Percentiles rank a stretch among this genome's conserved stretches.
phyloP scores from a whole-genome alignment of 2,797 vertebrate species.

The Apogon hyalosoma region DNA sequence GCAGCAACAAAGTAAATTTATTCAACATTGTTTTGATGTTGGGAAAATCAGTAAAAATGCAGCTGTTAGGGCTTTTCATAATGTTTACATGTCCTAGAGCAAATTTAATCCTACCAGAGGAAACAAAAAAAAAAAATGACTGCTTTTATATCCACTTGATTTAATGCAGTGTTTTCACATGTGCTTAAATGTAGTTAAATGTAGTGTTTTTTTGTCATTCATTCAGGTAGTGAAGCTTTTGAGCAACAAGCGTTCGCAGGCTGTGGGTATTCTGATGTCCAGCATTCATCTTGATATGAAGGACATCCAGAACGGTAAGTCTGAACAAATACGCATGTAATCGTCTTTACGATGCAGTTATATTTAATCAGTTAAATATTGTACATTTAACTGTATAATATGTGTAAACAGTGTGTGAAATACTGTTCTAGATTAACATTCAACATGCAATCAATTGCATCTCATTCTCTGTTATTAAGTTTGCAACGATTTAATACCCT shows the following conservation, averaged over 20 bases:
- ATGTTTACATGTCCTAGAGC: constrained; percentile 40
- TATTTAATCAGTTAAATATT: too few species aligned
- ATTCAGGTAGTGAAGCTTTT: constrained; percentile 94
- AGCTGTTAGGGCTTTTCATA: constrained; percentile 28
- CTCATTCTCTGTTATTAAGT: not conserved
- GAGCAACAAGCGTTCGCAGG: constrained; percentile 98
- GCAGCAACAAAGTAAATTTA: too few species aligned
- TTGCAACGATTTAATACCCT: too few species aligned
- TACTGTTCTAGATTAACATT: too few species aligned
- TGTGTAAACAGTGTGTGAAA: too few species aligned
- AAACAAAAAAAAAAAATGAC: constrained; percentile 18
- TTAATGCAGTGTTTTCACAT: constrained; percentile 4
- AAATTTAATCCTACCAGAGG: constrained; percentile 24
- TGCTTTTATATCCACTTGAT: constrained; percentile 32
- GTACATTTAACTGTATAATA: too few species aligned
- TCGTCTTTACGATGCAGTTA: too few species aligned
- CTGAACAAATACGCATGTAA: not conserved
- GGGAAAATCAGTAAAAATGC: too few species aligned
- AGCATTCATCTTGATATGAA: constrained; percentile 99
- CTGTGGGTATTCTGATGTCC: constrained; percentile 98
- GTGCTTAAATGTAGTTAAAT: not conserved
- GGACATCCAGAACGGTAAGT: constrained; percentile 96
- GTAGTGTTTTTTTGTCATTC: constrained; percentile 14
- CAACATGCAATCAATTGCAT: too few species aligned
- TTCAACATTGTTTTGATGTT: too few species aligned